phyloP scores from a whole-genome alignment of 2,113 vertebrate genomes.

The Condylura cristata region DNA sequence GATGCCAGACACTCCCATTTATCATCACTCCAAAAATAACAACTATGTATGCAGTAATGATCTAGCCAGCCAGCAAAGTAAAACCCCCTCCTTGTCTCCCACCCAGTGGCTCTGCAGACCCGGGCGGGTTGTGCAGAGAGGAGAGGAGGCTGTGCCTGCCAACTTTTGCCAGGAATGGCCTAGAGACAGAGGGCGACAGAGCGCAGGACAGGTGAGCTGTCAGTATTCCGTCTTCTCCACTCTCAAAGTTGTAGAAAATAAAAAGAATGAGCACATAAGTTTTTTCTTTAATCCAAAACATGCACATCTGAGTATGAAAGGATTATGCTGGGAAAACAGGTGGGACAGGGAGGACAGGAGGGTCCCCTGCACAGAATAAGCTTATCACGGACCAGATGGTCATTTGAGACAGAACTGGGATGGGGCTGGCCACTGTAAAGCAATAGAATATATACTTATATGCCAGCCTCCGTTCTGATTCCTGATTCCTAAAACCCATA shows the following conservation, averaged over 20 bases:
- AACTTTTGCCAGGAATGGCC: neutral
- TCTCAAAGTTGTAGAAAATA: neutral
- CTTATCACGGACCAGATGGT: neutral
- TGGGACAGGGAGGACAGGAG: neutral
- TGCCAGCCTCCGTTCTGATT: neutral
- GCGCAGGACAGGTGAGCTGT: neutral
- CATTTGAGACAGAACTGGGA: neutral
- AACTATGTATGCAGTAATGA: neutral
- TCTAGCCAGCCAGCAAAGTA: neutral
- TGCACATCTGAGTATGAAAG: neutral
- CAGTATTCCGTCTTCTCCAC: neutral
- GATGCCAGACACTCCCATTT: neutral
- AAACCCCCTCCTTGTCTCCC: neutral
- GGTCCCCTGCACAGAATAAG: neutral
- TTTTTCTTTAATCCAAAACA: neutral
- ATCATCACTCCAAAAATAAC: neutral
- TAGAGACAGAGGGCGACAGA: neutral
- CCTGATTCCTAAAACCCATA: neutral
- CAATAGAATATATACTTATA: neutral
- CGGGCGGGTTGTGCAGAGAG: neutral
- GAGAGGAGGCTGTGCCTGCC: neutral
- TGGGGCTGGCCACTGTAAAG: neutral
- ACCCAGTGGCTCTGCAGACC: no score
- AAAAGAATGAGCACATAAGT: neutral
- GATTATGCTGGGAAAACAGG: neutral